Evolutionary conservation across 1,140 invertebrate genomes (phyloP).

Genomic region (Globodera rostochiensis): DNA sequence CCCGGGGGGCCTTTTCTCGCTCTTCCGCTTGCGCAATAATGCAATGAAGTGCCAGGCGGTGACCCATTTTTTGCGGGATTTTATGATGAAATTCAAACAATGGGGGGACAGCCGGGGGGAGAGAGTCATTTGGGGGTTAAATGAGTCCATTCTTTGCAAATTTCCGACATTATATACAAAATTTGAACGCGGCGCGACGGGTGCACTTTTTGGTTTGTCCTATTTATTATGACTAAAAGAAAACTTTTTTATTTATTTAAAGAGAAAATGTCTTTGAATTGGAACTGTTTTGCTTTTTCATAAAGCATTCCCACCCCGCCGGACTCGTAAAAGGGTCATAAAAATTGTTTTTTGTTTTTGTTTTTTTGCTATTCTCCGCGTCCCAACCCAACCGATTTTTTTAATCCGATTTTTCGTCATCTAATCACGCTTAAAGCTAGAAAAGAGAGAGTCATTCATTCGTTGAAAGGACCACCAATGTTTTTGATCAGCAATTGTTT

Average conservation of each 20-base stretch:
- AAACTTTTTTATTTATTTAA: no score
- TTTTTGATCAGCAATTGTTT: no score
- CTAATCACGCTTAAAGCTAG: no score
- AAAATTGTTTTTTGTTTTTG: no score
- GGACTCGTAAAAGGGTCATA: background rate
- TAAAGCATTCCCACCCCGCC: background rate
- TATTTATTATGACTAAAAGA: no score
- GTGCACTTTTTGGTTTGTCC: no score
- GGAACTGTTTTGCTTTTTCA: background rate
- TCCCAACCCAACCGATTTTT: background rate
- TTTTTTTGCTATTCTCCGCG: background rate
- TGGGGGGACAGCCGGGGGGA: background rate
- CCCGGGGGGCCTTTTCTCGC: background rate
- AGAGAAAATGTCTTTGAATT: no score
- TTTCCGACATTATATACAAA: no score
- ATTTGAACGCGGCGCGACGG: no score
- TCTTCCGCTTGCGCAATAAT: background rate
- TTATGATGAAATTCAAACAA: slow-evolving; percentile 1
- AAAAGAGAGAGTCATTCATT: no score
- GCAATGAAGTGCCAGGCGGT: background rate
- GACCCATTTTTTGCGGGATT: background rate
- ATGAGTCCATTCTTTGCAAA: background rate
- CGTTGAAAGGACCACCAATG: no score
- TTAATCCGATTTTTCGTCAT: background rate
- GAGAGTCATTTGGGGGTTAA: background rate